These are phyloP conservation scores for Andricus grossulariae DNA, from an alignment of 1,140 invertebrate species.

Conservation along the genomic window DNA sequence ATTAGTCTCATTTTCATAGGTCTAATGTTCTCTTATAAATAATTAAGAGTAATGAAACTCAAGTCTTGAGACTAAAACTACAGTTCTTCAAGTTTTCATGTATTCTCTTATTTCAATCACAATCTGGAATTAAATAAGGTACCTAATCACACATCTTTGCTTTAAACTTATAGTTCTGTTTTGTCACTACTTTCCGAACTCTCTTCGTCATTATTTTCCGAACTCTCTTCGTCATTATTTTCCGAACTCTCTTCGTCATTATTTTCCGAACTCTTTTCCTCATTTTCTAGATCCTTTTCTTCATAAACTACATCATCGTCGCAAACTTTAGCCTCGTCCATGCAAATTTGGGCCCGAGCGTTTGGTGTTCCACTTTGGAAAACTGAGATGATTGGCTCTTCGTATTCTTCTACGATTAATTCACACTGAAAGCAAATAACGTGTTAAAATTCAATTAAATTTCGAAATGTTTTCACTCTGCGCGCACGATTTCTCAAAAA, in stretches of 20 bases:
- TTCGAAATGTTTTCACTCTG: no score
- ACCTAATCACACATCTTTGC: background rate
- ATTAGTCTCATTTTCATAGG: no score
- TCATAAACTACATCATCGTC: conserved; percentile 61
- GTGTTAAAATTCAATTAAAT: background rate
- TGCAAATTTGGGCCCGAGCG: conserved; percentile 71
- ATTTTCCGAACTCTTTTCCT: conserved; percentile 16
- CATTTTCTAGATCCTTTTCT: conserved; percentile 53
- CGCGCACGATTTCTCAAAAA: no score
- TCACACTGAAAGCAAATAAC: conserved; percentile 75
- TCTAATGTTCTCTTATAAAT: no score
- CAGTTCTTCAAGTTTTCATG: no score
- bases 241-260: conserved; percentile 24
- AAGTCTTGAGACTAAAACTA: no score
- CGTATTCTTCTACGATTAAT: conserved; percentile 78
- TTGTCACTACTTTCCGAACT: conserved; percentile 12
- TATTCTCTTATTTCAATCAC: no score
- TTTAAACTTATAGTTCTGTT: conserved; percentile 39
- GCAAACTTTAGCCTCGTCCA: conserved; percentile 68
- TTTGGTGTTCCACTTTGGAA: conserved; percentile 68
- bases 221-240: conserved; percentile 20
- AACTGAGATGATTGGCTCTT: conserved; percentile 76
- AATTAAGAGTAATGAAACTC: no score
- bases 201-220: conserved; percentile 26
- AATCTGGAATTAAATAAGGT: no score